phyloP scores from a whole-genome alignment of 2,888 invertebrate genomes.

The Leptogaster cylindrica region DNA sequence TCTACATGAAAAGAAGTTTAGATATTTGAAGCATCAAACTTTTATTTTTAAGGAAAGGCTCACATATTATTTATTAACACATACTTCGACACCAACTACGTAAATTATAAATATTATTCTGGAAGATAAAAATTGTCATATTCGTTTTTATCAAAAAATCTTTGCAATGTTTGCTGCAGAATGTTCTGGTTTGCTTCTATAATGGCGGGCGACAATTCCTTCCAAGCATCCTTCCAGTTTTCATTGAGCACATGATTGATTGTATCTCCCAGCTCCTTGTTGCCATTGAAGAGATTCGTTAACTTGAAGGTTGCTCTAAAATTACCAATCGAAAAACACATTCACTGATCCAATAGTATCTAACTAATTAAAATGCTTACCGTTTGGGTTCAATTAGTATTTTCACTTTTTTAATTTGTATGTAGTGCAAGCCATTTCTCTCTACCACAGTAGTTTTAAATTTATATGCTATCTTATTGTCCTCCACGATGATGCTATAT shows the following conservation, averaged over 20 bases:
- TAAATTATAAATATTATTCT: too few species aligned
- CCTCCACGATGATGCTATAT: slow-evolving; percentile 40
- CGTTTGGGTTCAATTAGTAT: slow-evolving; percentile 43
- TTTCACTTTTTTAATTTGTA: slow-evolving; percentile 44
- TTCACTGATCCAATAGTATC: neutral
- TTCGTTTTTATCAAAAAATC: slow-evolving; percentile 46
- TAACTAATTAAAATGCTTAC: neutral
- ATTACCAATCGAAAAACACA: neutral
- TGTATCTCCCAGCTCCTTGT: slow-evolving; percentile 60
- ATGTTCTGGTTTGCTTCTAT: neutral
- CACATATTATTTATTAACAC: too few species aligned
- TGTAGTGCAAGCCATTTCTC: slow-evolving; percentile 45
- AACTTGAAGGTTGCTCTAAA: slow-evolving; percentile 52
- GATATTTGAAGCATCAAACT: too few species aligned
- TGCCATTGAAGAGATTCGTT: slow-evolving; percentile 61
- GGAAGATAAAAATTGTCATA: slow-evolving; percentile 11
- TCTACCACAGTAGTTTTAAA: slow-evolving; percentile 41
- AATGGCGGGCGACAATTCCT: slow-evolving; percentile 39
- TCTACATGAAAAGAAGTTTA: too few species aligned
- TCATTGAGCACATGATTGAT: slow-evolving; percentile 62
- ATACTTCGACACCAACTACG: too few species aligned
- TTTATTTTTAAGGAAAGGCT: too few species aligned
- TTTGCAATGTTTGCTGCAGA: slow-evolving; percentile 49
- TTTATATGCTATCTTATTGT: slow-evolving; percentile 44
- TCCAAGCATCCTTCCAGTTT: slow-evolving; percentile 61